phyloP scores from a whole-genome alignment of 1,140 invertebrate genomes.

The Pseudomyrmex pallidus region DNA sequence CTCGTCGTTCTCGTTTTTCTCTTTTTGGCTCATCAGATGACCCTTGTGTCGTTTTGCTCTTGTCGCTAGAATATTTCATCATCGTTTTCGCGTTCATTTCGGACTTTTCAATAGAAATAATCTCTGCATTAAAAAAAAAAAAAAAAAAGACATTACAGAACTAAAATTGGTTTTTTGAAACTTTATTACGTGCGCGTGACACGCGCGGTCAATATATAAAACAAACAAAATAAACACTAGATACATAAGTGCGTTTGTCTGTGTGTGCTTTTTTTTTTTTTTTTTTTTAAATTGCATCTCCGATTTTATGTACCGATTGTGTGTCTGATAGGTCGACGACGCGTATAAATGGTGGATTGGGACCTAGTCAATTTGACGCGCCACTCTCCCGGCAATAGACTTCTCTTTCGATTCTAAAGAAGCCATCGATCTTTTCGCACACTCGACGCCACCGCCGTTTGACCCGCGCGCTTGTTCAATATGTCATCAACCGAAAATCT shows the following conservation, averaged over 20 bases:
- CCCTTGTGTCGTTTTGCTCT: no score
- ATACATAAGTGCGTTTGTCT: conserved; percentile 1
- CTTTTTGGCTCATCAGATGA: no score
- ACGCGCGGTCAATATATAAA: not conserved
- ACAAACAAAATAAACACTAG: conserved; percentile 11
- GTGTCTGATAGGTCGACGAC: conserved; percentile 26
- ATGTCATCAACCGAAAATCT: conserved; percentile 39
- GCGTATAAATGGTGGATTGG: conserved; percentile 34
- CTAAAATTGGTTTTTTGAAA: no score
- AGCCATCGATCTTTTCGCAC: conserved; percentile 50
- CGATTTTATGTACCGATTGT: conserved; percentile 32
- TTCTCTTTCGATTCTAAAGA: conserved; percentile 58
- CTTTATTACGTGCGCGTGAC: no score
- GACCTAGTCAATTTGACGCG: conserved; percentile 49
- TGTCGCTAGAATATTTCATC: not conserved
- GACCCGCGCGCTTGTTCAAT: conserved; percentile 50
- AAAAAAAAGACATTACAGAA: not conserved
- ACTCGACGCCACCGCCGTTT: conserved; percentile 45
- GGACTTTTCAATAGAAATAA: not conserved
- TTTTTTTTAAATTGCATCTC: not conserved
- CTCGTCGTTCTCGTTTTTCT: conserved; percentile 16
- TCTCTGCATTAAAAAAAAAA: not conserved
- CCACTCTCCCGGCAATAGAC: conserved; percentile 43
- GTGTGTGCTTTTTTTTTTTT: not conserved
- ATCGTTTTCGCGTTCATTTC: not conserved